Evolutionary conservation across 2,888 invertebrate genomes (phyloP), one percentile per base, ranked within the genome.

Genomic region (Leucophenga montana): DNA sequence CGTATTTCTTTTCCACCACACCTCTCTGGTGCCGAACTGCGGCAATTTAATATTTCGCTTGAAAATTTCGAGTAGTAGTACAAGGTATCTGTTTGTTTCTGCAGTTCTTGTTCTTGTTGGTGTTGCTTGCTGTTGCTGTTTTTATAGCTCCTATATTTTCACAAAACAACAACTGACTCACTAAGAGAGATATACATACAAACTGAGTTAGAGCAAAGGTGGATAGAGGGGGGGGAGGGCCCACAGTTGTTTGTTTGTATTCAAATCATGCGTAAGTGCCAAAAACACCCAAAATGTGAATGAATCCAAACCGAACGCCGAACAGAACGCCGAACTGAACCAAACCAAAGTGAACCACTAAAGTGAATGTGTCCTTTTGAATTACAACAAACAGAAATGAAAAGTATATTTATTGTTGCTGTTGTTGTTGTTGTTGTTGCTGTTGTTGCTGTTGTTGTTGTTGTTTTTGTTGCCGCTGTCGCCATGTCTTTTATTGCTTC

Each of bases 191-290:
- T 4, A 27, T 2, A n/a, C 46, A 46, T 2, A 46, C 50, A 50
- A n/a, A 8, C 39, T 3, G 11, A 11, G 39, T 4, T 27, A 27
- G 39, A 33, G 33, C 3, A 33, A 33, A 33, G 33, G 33, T 11
- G 39, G 8, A 39, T 5, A 5, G 39, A 5, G 39, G 11, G 5
- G 11, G 39, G 3, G 9, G 8, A 39, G 59, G 64, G 68, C 66
- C 27, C 3, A 27, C 27, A 73, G 71, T 74, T 73, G 71, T 69
- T 39, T 71, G 66, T 71, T 59, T 18, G 3, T 77, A 79, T 81
- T 75, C 77, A 78, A 75, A 80, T 76, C 83, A 79, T 74, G 81
- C 76, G 69, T 76, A 74, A 74, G 74, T 73, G 72, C 64, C 67
- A 67, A 69, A 69, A 14, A 62, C 59, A 67, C 68, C 68, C 71